Percentiles rank a stretch among this genome's conserved stretches.
Evolutionary conservation across 2,888 invertebrate genomes (phyloP).

Genomic region (Pocota personata): DNA sequence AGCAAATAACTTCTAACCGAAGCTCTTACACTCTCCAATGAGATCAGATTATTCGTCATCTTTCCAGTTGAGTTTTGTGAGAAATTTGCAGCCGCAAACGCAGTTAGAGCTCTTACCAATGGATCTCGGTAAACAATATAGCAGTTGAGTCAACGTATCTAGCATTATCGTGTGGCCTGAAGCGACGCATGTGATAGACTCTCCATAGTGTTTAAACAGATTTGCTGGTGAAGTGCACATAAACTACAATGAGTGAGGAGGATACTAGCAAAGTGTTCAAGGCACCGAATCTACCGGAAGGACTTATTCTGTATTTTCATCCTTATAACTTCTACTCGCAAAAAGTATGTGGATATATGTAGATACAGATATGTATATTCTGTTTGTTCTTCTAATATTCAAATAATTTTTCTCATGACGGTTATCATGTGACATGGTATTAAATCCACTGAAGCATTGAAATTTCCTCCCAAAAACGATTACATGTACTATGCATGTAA

Average conservation of each 20-base stretch:
- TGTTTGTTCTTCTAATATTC: neutral
- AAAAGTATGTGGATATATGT: slow-evolving; percentile 85
- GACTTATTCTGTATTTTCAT: slow-evolving; percentile 87
- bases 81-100: neutral
- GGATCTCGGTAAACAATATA: slow-evolving; percentile 3
- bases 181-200: slow-evolving; percentile 60
- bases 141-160: slow-evolving; percentile 21
- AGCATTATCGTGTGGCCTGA: slow-evolving; percentile 15
- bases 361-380: neutral
- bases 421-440: slow-evolving; percentile 38
- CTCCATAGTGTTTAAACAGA: neutral
- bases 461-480: neutral
- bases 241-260: slow-evolving; percentile 52
- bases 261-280: slow-evolving; percentile 77
- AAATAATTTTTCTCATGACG: neutral
- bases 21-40: neutral
- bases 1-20: neutral
- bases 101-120: slow-evolving; percentile 21
- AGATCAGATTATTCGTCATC: slow-evolving; percentile 3
- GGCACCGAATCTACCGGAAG: slow-evolving; percentile 79
- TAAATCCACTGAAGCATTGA: slow-evolving; percentile 5
- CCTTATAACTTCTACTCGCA: slow-evolving; percentile 90
- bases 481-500: neutral
- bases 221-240: neutral
- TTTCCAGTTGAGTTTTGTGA: neutral